These are phyloP conservation scores for Porites rus DNA, from an alignment of 92 coral and sea anemone genomes.

Conservation along the genomic window DNA sequence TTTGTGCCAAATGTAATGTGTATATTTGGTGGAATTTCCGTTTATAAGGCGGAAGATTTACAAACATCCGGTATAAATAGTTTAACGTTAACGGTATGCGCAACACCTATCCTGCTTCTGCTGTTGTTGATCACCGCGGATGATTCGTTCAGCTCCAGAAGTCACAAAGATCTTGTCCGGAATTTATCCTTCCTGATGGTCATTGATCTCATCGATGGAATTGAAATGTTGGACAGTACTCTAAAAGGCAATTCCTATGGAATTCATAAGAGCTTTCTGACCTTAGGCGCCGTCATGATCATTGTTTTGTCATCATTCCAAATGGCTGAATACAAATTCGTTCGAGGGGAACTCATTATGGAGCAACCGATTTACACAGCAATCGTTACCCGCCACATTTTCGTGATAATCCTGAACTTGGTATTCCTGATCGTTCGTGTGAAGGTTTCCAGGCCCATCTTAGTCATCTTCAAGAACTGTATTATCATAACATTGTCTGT, in stretches of 20 bases:
- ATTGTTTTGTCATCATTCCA: conserved; percentile 1
- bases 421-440: background rate
- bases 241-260: background rate
- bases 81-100: background rate
- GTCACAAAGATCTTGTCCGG: background rate
- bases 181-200: no score
- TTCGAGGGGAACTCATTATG: background rate
- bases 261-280: background rate
- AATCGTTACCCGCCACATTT: background rate
- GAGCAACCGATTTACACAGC: background rate
- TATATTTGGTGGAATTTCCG: no score
- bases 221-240: conserved; percentile 1
- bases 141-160: background rate
- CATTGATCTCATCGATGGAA: background rate
- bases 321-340: background rate
- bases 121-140: background rate
- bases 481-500: background rate
- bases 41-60: no score
- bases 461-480: background rate
- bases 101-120: conserved; percentile 1
- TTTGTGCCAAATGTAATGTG: no score
- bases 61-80: background rate
- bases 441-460: background rate
- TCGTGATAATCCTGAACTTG: background rate
- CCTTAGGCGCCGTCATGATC: background rate